Evolutionary conservation across 2,113 vertebrate species (phyloP).

Genomic region (Pyxicephalus adspersus): DNA sequence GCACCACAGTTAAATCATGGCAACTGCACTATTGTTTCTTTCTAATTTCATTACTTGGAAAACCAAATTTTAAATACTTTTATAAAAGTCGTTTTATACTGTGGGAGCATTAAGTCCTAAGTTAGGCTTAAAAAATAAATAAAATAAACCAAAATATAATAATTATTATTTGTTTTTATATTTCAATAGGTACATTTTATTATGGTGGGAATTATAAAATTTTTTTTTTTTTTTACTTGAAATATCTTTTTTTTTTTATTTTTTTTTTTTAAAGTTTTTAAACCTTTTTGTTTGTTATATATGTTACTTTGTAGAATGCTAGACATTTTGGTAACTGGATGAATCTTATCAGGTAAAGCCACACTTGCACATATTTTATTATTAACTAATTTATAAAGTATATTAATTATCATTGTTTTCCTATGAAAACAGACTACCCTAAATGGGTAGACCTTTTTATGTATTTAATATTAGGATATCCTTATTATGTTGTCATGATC

Average conservation of each 20-base stretch:
- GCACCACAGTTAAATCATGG: not conserved
- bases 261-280: not conserved
- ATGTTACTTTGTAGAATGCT: not conserved
- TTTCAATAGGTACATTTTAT: not conserved
- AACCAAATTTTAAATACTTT: not conserved
- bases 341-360: not conserved
- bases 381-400: not conserved
- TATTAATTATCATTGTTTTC: not conserved
- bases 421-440: not conserved
- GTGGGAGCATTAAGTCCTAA: not conserved
- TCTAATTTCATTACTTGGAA: not conserved
- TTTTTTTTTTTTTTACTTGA: not conserved
- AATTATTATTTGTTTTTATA: not conserved
- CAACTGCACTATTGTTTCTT: no score
- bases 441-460: no score
- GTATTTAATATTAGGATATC: no score
- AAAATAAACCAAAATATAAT: no score
- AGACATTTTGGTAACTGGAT: not conserved
- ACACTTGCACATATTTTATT: not conserved
- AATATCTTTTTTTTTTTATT: not conserved
- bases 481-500: no score
- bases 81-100: not conserved
- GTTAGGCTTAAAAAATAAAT: not conserved
- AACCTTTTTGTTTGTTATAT: not conserved
- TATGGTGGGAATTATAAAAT: not conserved